phyloP scores from a whole-genome alignment of 2,888 invertebrate species.

The Ametastegia equiseti region DNA sequence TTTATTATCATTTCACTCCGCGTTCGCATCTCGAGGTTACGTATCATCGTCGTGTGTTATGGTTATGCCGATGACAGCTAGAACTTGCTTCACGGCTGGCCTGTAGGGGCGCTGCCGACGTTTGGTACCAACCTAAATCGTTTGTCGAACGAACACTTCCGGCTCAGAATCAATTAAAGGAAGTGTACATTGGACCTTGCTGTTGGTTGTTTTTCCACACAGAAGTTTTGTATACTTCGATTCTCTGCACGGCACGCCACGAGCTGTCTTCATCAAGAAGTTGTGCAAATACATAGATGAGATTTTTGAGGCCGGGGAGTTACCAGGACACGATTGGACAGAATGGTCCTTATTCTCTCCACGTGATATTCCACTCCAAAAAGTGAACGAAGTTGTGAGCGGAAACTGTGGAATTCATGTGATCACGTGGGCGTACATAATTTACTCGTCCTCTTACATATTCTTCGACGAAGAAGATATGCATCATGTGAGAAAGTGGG shows the following conservation, averaged over 20 bases:
- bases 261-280: not conserved
- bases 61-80: too few relatives aligned
- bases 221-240: not conserved
- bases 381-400: too few relatives aligned
- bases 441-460: not conserved
- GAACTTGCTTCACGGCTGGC: too few relatives aligned
- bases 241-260: not conserved
- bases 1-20: too few relatives aligned
- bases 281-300: not conserved
- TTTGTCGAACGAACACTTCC: too few relatives aligned
- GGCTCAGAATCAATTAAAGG: too few relatives aligned
- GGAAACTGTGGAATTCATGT: not conserved
- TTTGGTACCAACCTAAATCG: too few relatives aligned
- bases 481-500: not conserved
- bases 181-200: not conserved
- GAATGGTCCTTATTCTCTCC: not conserved
- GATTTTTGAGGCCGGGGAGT: not conserved
- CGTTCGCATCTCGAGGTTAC: too few relatives aligned
- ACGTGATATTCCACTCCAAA: constrained; percentile 15
- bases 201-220: not conserved
- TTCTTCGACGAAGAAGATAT: not conserved
- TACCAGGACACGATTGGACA: not conserved
- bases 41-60: too few relatives aligned
- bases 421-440: not conserved
- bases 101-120: too few relatives aligned